Evolutionary conservation across 2,888 invertebrate genomes (phyloP).

Genomic region (Drosophila mettleri): DNA sequence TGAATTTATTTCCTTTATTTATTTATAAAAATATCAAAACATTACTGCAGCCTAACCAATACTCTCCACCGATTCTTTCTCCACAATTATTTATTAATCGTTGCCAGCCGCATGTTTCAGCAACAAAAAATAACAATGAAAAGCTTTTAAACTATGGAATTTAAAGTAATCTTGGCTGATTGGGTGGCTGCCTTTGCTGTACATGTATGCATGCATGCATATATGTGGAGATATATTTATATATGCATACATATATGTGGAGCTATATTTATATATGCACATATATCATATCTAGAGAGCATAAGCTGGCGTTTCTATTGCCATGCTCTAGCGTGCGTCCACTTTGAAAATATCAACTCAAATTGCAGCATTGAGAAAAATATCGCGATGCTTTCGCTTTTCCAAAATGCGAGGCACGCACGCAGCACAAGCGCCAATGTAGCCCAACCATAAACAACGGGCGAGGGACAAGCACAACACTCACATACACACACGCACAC

Average conservation of each 20-base stretch:
- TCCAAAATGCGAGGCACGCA: constrained; percentile 72
- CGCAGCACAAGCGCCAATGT: constrained; percentile 64
- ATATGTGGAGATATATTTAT: background rate
- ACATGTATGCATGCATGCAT: background rate
- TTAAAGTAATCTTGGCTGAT: constrained; percentile 36
- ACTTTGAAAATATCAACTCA: constrained; percentile 74
- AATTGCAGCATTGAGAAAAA: constrained; percentile 69
- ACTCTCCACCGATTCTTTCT: background rate
- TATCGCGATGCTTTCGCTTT: constrained; percentile 66
- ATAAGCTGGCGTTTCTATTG: constrained; percentile 33
- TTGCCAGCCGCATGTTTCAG: background rate
- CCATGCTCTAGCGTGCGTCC: constrained; percentile 37
- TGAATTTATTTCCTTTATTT: too few species aligned
- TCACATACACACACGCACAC: constrained; percentile 31
- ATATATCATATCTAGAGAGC: constrained; percentile 5
- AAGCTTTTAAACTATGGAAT: constrained; percentile 5
- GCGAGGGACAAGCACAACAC: constrained; percentile 48
- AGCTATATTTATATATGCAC: background rate
- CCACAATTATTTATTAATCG: background rate
- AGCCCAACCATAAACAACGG: constrained; percentile 71
- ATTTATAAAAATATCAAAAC: too few species aligned
- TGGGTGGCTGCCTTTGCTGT: constrained; percentile 24
- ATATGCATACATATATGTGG: background rate
- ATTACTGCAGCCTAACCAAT: too few species aligned
- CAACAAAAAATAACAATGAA: background rate